Conservation (phyloP, 2,888 invertebrate species). For the Caenorhabditis drosophilae region DNA sequence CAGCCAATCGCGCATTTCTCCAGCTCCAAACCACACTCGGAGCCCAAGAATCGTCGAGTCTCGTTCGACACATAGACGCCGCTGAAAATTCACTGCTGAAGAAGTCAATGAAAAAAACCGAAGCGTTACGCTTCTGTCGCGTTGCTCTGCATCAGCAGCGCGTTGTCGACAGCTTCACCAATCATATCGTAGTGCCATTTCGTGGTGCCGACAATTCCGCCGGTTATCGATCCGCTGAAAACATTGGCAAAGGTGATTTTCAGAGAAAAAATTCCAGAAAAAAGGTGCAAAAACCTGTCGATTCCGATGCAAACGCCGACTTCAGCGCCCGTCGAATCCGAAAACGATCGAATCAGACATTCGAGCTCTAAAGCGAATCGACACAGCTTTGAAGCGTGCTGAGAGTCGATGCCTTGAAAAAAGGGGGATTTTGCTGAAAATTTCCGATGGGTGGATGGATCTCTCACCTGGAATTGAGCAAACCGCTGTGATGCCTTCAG, state of each 20-base stretch:
- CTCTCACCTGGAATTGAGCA: constrained; percentile 31
- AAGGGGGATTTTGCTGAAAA: too few species aligned
- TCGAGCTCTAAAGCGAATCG: constrained; percentile 51
- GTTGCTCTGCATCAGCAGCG: constrained; percentile 55
- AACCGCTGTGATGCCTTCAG: constrained; percentile 47
- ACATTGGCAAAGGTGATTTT: neutral
- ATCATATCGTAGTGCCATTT: constrained; percentile 68
- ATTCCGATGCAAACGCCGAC: constrained; percentile 59
- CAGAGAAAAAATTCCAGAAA: neutral
- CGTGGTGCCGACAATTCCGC: constrained; percentile 59
- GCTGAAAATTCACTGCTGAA: constrained; percentile 19
- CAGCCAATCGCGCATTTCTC: constrained; percentile 38
- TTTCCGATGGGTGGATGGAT: neutral
- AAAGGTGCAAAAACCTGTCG: constrained; percentile 18
- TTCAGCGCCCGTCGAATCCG: constrained; percentile 63
- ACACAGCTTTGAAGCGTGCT: constrained; percentile 46
- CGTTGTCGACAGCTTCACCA: constrained; percentile 59
- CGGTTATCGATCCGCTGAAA: constrained; percentile 33
- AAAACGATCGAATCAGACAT: constrained; percentile 53
- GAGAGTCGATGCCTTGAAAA: constrained; percentile 45
- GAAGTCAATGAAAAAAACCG: neutral
- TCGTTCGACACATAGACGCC: constrained; percentile 53
- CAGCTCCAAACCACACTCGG: constrained; percentile 24
- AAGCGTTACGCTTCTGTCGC: constrained; percentile 38
- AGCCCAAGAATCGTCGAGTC: constrained; percentile 39